Conservation (phyloP, 2,888 invertebrate species). For the Leptopilina drosophilae region DNA sequence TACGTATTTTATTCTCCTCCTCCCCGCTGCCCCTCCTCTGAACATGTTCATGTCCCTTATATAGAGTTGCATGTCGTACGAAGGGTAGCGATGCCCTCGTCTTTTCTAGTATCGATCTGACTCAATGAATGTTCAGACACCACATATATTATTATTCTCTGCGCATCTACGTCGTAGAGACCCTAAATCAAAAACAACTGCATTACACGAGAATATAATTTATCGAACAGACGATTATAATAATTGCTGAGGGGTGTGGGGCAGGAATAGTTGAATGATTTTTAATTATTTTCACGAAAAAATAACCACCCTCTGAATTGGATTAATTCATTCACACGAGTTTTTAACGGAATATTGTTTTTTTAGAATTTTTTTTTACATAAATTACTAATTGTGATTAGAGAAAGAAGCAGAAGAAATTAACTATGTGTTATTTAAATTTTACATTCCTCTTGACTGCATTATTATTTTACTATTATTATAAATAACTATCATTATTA, state of each 20-base stretch:
- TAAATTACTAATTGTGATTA: too few relatives aligned
- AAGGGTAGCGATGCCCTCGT: conserved; percentile 17
- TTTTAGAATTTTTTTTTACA: too few relatives aligned
- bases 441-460: too few relatives aligned
- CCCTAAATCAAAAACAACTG: conserved; percentile 5
- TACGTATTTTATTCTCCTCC: background rate
- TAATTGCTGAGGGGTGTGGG: background rate
- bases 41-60: background rate
- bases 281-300: background rate
- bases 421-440: too few relatives aligned
- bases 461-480: too few relatives aligned
- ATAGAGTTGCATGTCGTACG: conserved; percentile 30
- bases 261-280: background rate
- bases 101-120: conserved; percentile 34
- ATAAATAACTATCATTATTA: too few relatives aligned
- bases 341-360: too few relatives aligned
- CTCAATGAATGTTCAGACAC: background rate
- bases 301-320: too few relatives aligned
- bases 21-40: background rate
- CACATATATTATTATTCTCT: conserved; percentile 20
- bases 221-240: too few relatives aligned
- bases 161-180: conserved; percentile 7
- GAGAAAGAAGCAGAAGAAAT: too few relatives aligned
- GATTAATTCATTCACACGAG: too few relatives aligned
- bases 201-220: background rate